phyloP scores from a whole-genome alignment of 2,888 invertebrate species.

The Pristionchus maxplancki region DNA sequence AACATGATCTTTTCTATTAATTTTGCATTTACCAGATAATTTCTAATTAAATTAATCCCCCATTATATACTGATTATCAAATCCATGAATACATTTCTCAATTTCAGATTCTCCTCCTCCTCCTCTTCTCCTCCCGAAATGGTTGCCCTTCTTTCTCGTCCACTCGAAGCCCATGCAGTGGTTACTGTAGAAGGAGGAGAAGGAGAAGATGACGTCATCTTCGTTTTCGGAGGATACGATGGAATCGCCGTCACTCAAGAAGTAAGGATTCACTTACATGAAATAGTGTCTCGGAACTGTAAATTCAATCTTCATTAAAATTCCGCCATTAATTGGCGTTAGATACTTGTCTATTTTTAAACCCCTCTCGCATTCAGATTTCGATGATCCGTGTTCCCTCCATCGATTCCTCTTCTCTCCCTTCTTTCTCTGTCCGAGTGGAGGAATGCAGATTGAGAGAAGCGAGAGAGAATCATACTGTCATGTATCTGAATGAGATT shows the following conservation, averaged over 20 bases:
- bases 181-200: constrained; percentile 26
- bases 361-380: neutral
- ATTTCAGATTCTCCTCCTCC: neutral
- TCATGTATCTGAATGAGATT: constrained; percentile 25
- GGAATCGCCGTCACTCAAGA: constrained; percentile 38
- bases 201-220: constrained; percentile 48
- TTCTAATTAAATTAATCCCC: neutral
- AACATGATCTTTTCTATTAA: no score
- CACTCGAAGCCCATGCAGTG: constrained; percentile 62
- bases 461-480: constrained; percentile 40
- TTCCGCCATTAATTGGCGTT: no score
- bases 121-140: constrained; percentile 31
- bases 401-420: neutral
- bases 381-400: neutral
- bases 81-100: neutral
- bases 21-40: neutral
- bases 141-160: constrained; percentile 50
- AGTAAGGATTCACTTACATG: no score
- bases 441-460: constrained; percentile 7
- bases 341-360: no score
- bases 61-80: no score
- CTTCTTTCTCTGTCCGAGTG: neutral
- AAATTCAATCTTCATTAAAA: no score
- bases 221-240: constrained; percentile 56
- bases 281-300: no score